Evolutionary conservation across 2,888 invertebrate species (phyloP).

Genomic region (Plagodis dolabraria): DNA sequence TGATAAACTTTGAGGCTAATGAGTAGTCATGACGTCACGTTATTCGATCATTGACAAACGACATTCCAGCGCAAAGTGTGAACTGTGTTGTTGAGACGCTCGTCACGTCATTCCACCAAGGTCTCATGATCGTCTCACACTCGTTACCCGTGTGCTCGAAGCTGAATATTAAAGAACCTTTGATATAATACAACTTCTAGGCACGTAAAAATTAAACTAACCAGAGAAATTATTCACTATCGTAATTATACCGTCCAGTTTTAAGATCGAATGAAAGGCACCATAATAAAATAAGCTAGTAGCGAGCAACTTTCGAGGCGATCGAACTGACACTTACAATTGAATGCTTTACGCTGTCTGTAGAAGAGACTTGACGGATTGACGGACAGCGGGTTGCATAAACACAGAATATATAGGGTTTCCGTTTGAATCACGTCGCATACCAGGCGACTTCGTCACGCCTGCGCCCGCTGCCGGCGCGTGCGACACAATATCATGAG

Average conservation of each 20-base stretch:
- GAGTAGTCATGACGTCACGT: conserved; percentile 73
- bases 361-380: conserved; percentile 71
- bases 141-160: conserved; percentile 45
- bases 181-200: conserved; percentile 39
- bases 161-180: conserved; percentile 50
- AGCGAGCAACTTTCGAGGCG: conserved; percentile 43
- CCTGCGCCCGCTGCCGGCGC: conserved; percentile 58
- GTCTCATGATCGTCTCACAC: conserved; percentile 68
- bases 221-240: conserved; percentile 26
- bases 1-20: conserved; percentile 64
- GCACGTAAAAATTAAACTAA: conserved; percentile 17
- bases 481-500: conserved; percentile 72
- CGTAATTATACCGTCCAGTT: conserved; percentile 32
- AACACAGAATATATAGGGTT: conserved; percentile 80
- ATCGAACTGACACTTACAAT: conserved; percentile 48
- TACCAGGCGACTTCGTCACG: conserved; percentile 80
- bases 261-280: conserved; percentile 30
- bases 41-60: conserved; percentile 82
- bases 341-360: conserved; percentile 57
- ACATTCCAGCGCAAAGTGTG: conserved; percentile 79
- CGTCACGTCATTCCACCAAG: conserved; percentile 75
- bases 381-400: conserved; percentile 74
- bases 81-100: conserved; percentile 72
- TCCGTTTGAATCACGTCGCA: conserved; percentile 83
- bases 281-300: conserved; percentile 35